These are phyloP conservation scores for Torymus tubicola DNA, from an alignment of 2,888 invertebrate genomes.

Conservation along the genomic window DNA sequence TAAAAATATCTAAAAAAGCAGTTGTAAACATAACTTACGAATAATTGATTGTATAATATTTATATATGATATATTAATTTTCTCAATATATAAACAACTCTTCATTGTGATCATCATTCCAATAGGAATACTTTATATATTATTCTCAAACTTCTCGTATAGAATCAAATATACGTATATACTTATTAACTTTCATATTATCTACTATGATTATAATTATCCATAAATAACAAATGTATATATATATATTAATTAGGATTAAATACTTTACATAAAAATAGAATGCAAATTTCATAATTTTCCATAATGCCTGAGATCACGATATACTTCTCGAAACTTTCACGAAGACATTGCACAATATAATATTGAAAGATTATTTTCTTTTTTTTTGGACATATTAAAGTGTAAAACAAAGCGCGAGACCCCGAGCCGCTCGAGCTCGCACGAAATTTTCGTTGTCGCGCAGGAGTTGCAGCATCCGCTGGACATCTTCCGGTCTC, in stretches of 20 bases:
- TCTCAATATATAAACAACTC: slow-evolving; percentile 20
- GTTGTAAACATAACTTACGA: background rate
- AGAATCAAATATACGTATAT: slow-evolving; percentile 4
- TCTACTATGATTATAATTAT: background rate
- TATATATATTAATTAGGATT: slow-evolving; percentile 2
- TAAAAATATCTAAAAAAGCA: slow-evolving; percentile 20
- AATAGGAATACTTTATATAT: background rate
- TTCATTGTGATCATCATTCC: slow-evolving; percentile 1
- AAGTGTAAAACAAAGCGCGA: slow-evolving; percentile 48
- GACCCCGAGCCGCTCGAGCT: slow-evolving; percentile 66
- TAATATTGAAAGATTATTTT: background rate
- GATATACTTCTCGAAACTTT: background rate
- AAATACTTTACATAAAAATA: slow-evolving; percentile 36
- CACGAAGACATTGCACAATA: slow-evolving; percentile 12
- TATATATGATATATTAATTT: slow-evolving; percentile 21
- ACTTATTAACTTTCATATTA: background rate
- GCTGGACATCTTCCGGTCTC: slow-evolving; percentile 69
- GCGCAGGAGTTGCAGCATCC: slow-evolving; percentile 70
- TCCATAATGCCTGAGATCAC: slow-evolving; percentile 22
- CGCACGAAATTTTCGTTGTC: slow-evolving; percentile 69
- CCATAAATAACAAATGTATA: slow-evolving; percentile 4
- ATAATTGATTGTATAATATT: background rate
- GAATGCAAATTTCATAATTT: slow-evolving; percentile 7
- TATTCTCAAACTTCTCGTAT: background rate
- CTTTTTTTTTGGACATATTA: slow-evolving; percentile 12